Percentiles rank a stretch among this genome's conserved stretches.
These are phyloP conservation scores for Lampropteryx suffumata DNA, from an alignment of 2,888 invertebrate genomes.

Conservation along the genomic window DNA sequence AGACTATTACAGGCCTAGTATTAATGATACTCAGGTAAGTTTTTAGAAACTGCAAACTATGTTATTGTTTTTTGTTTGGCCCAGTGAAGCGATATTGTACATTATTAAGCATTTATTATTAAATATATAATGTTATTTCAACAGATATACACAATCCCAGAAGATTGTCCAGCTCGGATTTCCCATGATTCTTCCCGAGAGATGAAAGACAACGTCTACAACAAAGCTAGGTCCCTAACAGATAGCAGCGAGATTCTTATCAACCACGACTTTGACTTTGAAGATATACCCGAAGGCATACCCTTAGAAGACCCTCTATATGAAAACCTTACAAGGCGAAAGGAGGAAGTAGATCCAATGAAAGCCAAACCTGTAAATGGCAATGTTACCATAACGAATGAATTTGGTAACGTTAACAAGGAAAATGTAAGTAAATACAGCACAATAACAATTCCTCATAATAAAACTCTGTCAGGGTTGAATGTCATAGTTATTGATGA, in stretches of 20 bases:
- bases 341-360: slow-evolving; percentile 20
- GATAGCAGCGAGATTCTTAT: slow-evolving; percentile 63
- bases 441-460: not conserved
- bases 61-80: too few relatives aligned
- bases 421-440: not conserved
- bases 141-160: slow-evolving; percentile 73
- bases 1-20: slow-evolving; percentile 85
- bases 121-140: slow-evolving; percentile 3
- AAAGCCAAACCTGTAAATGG: too few relatives aligned
- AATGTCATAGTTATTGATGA: slow-evolving; percentile 9
- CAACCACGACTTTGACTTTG: slow-evolving; percentile 62
- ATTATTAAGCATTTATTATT: too few relatives aligned
- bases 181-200: slow-evolving; percentile 54
- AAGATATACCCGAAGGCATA: slow-evolving; percentile 70
- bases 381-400: too few relatives aligned
- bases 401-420: not conserved
- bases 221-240: slow-evolving; percentile 56
- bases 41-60: too few relatives aligned
- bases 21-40: slow-evolving; percentile 78
- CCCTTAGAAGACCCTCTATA: slow-evolving; percentile 70
- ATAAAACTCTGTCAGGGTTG: not conserved
- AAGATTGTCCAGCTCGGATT: slow-evolving; percentile 67
- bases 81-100: too few relatives aligned
- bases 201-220: slow-evolving; percentile 62
- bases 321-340: slow-evolving; percentile 53